phyloP scores from a whole-genome alignment of 2,113 vertebrate genomes.

The Tor tambroides region DNA sequence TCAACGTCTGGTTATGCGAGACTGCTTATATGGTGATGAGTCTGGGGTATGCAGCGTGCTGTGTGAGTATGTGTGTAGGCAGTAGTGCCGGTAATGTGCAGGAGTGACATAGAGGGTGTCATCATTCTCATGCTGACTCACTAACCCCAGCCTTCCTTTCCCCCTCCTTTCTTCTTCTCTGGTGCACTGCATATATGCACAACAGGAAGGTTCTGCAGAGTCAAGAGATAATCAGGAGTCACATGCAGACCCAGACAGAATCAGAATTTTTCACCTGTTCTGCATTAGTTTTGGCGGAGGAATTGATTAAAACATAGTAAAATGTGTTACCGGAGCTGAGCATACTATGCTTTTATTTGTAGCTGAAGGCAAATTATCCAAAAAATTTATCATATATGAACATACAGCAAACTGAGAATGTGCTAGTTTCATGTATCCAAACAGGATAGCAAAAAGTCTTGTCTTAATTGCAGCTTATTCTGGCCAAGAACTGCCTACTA shows the following conservation, averaged over 20 bases:
- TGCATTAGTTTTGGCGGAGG: not conserved
- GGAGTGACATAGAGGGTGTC: slow-evolving; percentile 45
- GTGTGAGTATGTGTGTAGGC: slow-evolving; percentile 32
- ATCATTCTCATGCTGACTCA: slow-evolving; percentile 65
- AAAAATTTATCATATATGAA: not conserved
- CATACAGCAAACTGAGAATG: not conserved
- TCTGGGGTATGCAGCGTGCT: not conserved
- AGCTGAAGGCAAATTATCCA: not conserved
- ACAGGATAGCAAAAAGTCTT: not conserved
- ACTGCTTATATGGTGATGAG: slow-evolving; percentile 40
- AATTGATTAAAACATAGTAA: not conserved
- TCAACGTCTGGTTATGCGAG: slow-evolving; percentile 16
- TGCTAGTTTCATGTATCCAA: not conserved
- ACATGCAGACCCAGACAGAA: slow-evolving; percentile 14
- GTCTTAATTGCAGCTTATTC: not conserved
- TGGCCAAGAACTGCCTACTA: not conserved
- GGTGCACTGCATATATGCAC: slow-evolving; percentile 32
- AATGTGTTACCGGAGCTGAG: not conserved
- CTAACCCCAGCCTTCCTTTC: slow-evolving; percentile 61
- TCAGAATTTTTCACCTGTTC: not conserved
- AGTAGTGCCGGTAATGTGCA: slow-evolving; percentile 28
- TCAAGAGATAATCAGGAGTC: slow-evolving; percentile 30
- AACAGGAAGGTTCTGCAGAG: slow-evolving; percentile 48
- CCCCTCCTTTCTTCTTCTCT: slow-evolving; percentile 34
- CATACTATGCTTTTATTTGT: not conserved